Evolutionary conservation across 2,113 vertebrate genomes (phyloP), one percentile per base, ranked within the genome.

Genomic region (Menidia beryllina): DNA sequence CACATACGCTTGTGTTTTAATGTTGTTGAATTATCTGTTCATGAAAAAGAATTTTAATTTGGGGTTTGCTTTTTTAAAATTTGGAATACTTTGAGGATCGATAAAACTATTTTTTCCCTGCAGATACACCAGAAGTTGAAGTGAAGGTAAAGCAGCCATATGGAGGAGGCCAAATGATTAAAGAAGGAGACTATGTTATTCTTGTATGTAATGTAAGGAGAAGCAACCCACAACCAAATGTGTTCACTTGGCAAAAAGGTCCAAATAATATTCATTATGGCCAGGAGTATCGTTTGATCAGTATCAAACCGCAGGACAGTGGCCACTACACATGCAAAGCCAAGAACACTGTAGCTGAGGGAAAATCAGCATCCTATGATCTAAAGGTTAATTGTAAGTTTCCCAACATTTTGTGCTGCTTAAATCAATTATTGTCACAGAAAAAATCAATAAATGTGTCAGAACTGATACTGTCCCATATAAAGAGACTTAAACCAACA

Each of bases 111-210:
- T 9, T 64, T 39, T 65, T 3, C 79, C 15, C 79, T 77, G 61
- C 77, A 93, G 92, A 89, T 81, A 3, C 0, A 0, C 90, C 92
- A n/a, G 1, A 0, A 14, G 86, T 86, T 60, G 3, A 70, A 5
- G 11, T 91, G 11, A 7, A 0, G 0, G 21, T 65, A 10, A n/a
- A 0, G 0, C 0, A 12, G 9, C 0, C 4, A 10, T 1, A 13
- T 2, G 0, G 1, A 21, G 39, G 25, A 0, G 10, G 0, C 0
- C 0, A 2, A 8, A 1, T 1, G 0, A 11, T 71, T 24, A 57
- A 0, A 26, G 17, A 85, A 50, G 75, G 78, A 39, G 17, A 71
- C 0, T 0, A 0, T 0, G 21, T 93, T 12, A 73, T 0, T 57
- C 76, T 93, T 10, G 49, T 0, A 1, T 93, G 92, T 55, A 0